phyloP scores from a whole-genome alignment of 2,797 vertebrate species.

The Pachyuromys duprasi region DNA sequence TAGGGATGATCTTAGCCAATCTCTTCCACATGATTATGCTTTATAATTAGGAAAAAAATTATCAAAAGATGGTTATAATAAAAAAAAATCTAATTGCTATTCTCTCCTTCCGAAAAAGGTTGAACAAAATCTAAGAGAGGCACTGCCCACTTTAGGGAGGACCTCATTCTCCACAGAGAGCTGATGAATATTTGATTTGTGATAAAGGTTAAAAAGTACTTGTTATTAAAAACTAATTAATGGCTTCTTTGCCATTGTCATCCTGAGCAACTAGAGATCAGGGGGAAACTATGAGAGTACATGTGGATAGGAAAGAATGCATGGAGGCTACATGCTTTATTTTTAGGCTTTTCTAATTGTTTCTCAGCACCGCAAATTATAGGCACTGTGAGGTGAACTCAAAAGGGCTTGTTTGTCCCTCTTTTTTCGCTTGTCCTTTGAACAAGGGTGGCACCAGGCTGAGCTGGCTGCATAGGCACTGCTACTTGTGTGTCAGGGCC shows the following conservation, averaged over 20 bases:
- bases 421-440: background rate
- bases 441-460: background rate
- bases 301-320: background rate
- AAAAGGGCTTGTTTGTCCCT: background rate
- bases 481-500: background rate
- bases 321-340: slow-evolving; percentile 25
- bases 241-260: slow-evolving; percentile 18
- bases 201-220: slow-evolving; percentile 34
- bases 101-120: background rate
- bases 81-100: slow-evolving; percentile 41
- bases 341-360: slow-evolving; percentile 10
- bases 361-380: background rate
- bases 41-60: slow-evolving; percentile 53
- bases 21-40: slow-evolving; percentile 22
- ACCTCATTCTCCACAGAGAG: background rate
- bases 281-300: background rate
- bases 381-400: background rate
- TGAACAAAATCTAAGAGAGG: background rate
- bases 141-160: background rate
- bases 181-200: slow-evolving; percentile 55
- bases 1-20: slow-evolving; percentile 14
- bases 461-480: background rate
- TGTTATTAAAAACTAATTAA: slow-evolving; percentile 65
- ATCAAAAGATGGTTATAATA: slow-evolving; percentile 10
- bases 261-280: slow-evolving; percentile 16